Percentiles rank a stretch among this genome's conserved stretches.
Conservation (phyloP, 2,113 vertebrate species). For the Merops nubicus region DNA sequence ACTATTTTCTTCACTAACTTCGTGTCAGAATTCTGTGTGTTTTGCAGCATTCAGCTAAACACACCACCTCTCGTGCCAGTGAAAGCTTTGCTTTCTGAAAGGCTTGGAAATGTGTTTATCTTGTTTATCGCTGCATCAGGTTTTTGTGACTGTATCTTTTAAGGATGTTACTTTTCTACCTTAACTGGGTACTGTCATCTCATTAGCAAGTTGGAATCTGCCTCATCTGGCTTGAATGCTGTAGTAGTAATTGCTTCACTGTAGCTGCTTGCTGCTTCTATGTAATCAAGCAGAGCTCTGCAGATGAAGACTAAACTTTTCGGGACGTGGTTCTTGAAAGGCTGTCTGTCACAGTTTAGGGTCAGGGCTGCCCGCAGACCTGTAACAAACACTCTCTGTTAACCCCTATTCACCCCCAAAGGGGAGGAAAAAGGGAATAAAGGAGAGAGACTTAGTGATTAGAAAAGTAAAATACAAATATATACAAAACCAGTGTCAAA, state of each 20-base stretch:
- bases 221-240: neutral
- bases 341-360: no score
- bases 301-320: neutral
- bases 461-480: no score
- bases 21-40: neutral
- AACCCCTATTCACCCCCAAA: no score
- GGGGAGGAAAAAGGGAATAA: no score
- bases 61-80: neutral
- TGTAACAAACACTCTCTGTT: no score
- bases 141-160: neutral
- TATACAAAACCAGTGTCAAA: no score
- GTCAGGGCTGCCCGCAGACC: no score
- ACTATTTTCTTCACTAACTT: neutral
- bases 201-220: neutral
- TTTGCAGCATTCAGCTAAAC: neutral
- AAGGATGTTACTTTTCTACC: neutral
- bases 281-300: neutral
- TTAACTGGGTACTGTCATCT: neutral
- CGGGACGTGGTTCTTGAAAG: neutral
- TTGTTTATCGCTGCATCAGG: neutral
- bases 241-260: neutral
- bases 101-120: neutral
- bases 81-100: neutral
- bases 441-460: no score
- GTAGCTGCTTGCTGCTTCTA: neutral